Conservation (phyloP, 92 coral and sea anemone genomes). For the Palythoa grandis region DNA sequence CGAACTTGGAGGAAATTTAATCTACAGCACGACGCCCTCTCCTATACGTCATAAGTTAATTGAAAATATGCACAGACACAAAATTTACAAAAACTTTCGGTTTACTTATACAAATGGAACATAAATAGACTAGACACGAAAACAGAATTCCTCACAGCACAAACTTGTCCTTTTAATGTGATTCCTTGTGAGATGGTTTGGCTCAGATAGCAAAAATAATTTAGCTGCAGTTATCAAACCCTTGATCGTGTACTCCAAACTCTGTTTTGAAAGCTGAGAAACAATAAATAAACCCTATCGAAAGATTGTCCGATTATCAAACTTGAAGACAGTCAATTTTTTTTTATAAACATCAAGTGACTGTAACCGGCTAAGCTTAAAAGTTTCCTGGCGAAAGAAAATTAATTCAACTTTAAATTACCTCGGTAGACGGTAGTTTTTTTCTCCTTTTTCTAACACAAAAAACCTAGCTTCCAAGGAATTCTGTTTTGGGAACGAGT, state of each 20-base stretch:
- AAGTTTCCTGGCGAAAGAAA: background rate
- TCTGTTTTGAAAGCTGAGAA: constrained; percentile 37
- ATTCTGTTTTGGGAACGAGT: background rate
- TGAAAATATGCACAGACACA: constrained; percentile 8
- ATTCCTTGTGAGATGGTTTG: constrained; percentile 1
- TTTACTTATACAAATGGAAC: constrained; percentile 12
- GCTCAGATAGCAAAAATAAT: constrained; percentile 24
- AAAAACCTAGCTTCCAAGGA: constrained; percentile 29
- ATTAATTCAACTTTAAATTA: background rate
- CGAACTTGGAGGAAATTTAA: background rate
- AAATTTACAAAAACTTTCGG: constrained; percentile 8
- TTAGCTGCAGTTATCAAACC: constrained; percentile 10
- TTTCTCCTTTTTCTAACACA: background rate
- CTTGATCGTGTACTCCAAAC: constrained; percentile 18
- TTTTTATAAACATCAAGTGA: background rate
- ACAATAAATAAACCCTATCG: constrained; percentile 7
- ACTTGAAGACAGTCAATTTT: background rate
- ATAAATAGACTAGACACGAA: constrained; percentile 22
- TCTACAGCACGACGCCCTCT: background rate
- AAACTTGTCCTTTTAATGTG: background rate
- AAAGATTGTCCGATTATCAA: constrained; percentile 15
- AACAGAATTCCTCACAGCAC: constrained; percentile 23
- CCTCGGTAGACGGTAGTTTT: background rate
- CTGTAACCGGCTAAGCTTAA: background rate
- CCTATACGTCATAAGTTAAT: constrained; percentile 21